Evolutionary conservation across 2,888 invertebrate species (phyloP).

Genomic region (Lasiommata megera): DNA sequence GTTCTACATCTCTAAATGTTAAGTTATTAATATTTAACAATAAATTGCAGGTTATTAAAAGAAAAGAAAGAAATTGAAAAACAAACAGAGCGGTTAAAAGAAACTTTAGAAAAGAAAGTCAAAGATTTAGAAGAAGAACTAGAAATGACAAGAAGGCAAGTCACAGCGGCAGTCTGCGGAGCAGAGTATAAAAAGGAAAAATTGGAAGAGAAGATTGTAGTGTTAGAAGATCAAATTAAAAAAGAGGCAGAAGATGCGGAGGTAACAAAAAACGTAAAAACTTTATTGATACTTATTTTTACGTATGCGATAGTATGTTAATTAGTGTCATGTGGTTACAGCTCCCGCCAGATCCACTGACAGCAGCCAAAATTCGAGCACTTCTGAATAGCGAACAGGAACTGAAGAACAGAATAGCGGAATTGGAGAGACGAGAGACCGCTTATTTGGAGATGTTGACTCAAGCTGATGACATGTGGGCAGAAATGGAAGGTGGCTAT

Average conservation of each 20-base stretch:
- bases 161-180: conserved; percentile 46
- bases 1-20: no score
- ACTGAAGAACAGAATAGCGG: conserved; percentile 82
- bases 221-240: conserved; percentile 51
- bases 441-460: conserved; percentile 87
- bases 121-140: conserved; percentile 56
- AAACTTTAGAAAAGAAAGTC: conserved; percentile 48
- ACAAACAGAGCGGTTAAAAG: conserved; percentile 43
- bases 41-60: conserved; percentile 54
- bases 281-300: no score
- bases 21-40: no score
- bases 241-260: conserved; percentile 48
- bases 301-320: no score
- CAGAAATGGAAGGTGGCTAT: conserved; percentile 84
- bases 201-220: conserved; percentile 53
- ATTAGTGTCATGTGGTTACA: conserved; percentile 34
- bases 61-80: conserved; percentile 58
- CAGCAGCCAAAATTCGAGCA: conserved; percentile 52
- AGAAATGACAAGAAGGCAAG: conserved; percentile 53
- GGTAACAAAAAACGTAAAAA: conserved; percentile 36
- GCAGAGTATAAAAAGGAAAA: conserved; percentile 53
- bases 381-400: conserved; percentile 80
- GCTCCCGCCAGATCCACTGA: conserved; percentile 52
- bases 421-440: conserved; percentile 83
- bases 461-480: conserved; percentile 87